Evolutionary conservation across 2,888 invertebrate species (phyloP), one percentile per base, ranked within the genome.

Genomic region (Orthonevra nobilis): DNA sequence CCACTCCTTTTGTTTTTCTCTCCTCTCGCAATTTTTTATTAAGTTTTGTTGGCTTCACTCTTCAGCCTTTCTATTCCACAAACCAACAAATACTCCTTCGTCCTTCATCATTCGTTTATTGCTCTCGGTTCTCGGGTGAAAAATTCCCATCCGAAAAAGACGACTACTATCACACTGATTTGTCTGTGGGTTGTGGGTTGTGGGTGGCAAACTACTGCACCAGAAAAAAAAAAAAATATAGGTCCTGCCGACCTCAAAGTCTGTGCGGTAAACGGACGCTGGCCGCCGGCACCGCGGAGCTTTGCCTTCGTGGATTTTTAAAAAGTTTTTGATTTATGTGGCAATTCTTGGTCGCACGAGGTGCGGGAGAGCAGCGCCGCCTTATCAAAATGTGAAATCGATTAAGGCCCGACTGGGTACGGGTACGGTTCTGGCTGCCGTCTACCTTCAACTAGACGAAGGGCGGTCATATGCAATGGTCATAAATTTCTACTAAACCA

Each of bases 361-460:
- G 7, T 28, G 32, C 12, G 26, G 14, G 42, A 44, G 50, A 20
- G 5, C 23, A n/a, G n/a, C n/a, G n/a, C n/a, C n/a, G 52, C 60
- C 52, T 72, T 77, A 77, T 77, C 77, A 72, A 77, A 77, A 77
- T 77, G 70, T 60, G 77, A 64, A 77, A 77, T 77, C 77, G 77
- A 77, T 77, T 77, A 72, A 72, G 77, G 77, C 52, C 63, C 42
- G 50, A 69, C 50, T 38, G 34, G n/a, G n/a, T n/a, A n/a, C n/a
- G n/a, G n/a, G n/a, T n/a, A n/a, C n/a, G n/a, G n/a, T n/a, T 42
- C 30, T 9, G 68, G 5, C 28, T 1, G 54, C 26, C 3, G 28
- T 3, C 9, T 23, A 26, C n/a, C 17, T 12, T 7, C 9, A 17
- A 19, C 32, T 26, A 44, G 38, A 32, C 26, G 48, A 48, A 28